Evolutionary conservation across 2,113 vertebrate genomes (phyloP).

Genomic region (Ornithorhynchus anatinus): DNA sequence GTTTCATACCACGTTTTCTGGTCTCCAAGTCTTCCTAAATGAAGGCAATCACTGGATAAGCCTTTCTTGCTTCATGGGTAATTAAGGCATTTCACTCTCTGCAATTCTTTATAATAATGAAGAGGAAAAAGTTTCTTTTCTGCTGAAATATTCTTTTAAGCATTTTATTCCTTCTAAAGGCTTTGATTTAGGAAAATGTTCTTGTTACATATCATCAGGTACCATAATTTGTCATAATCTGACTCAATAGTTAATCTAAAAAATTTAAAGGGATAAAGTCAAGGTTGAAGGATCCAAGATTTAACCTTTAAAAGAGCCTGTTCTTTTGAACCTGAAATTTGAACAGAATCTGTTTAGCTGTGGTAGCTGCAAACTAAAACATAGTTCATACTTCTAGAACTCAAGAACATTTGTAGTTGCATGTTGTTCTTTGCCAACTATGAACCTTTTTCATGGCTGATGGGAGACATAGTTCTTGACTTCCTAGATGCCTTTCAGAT

Average conservation of each 20-base stretch:
- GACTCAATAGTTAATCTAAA: slow-evolving; percentile 34
- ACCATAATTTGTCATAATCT: slow-evolving; percentile 45
- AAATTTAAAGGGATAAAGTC: not conserved
- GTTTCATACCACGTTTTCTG: fast-evolving
- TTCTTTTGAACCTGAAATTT: too few species aligned
- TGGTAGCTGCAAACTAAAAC: too few species aligned
- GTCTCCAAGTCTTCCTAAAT: not conserved
- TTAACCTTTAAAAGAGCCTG: slow-evolving; percentile 44
- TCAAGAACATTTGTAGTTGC: too few species aligned
- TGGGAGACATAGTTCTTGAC: too few species aligned
- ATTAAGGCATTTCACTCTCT: slow-evolving; percentile 27
- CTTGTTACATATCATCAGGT: slow-evolving; percentile 39
- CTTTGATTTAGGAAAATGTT: slow-evolving; percentile 36
- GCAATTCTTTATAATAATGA: slow-evolving; percentile 28
- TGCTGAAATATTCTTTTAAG: slow-evolving; percentile 13
- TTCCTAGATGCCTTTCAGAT: too few species aligned
- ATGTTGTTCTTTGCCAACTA: too few species aligned
- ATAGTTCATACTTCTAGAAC: too few species aligned
- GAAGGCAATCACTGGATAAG: not conserved
- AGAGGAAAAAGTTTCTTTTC: slow-evolving; percentile 22
- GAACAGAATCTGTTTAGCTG: too few species aligned
- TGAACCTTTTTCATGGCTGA: too few species aligned
- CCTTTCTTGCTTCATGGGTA: not conserved
- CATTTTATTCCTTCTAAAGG: slow-evolving; percentile 43
- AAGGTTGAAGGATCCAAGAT: slow-evolving; percentile 32